These are phyloP conservation scores for Cerceris rybyensis DNA, from an alignment of 2,888 invertebrate genomes.

Conservation along the genomic window DNA sequence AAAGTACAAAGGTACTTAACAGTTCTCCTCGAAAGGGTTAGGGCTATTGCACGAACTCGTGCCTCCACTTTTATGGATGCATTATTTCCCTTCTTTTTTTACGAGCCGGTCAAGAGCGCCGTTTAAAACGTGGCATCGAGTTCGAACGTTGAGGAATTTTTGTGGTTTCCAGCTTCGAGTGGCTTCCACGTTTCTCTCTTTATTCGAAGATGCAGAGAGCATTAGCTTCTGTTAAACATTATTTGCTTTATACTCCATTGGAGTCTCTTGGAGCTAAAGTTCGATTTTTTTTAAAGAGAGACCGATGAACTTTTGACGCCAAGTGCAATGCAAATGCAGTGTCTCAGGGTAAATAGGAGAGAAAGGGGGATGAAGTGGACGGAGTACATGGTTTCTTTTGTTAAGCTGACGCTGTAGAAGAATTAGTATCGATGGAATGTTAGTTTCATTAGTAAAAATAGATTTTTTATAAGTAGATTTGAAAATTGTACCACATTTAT, in stretches of 20 bases:
- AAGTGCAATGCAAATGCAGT: constrained; percentile 34
- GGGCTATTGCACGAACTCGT: not conserved
- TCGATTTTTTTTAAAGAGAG: not conserved
- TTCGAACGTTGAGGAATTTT: constrained; percentile 33
- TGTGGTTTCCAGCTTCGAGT: constrained; percentile 4
- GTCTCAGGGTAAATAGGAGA: constrained; percentile 16
- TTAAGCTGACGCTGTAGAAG: not conserved
- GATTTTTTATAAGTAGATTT: too few species aligned
- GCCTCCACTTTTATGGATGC: constrained; percentile 10
- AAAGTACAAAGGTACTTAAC: constrained; percentile 14
- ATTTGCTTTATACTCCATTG: too few species aligned
- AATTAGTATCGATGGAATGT: constrained; percentile 1
- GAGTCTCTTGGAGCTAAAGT: not conserved
- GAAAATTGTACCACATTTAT: too few species aligned
- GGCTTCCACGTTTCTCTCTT: constrained; percentile 12
- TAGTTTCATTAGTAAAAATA: not conserved
- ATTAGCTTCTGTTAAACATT: not conserved
- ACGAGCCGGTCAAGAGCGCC: constrained; percentile 35
- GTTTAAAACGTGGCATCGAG: constrained; percentile 8
- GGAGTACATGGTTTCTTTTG: not conserved
- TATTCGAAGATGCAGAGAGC: not conserved
- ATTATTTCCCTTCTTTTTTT: constrained; percentile 20
- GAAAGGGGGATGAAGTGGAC: not conserved
- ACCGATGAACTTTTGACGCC: not conserved
- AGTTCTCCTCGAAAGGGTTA: constrained; percentile 10